Evolutionary conservation across 2,113 vertebrate species (phyloP).

Genomic region (Tympanuchus pallidicinctus): DNA sequence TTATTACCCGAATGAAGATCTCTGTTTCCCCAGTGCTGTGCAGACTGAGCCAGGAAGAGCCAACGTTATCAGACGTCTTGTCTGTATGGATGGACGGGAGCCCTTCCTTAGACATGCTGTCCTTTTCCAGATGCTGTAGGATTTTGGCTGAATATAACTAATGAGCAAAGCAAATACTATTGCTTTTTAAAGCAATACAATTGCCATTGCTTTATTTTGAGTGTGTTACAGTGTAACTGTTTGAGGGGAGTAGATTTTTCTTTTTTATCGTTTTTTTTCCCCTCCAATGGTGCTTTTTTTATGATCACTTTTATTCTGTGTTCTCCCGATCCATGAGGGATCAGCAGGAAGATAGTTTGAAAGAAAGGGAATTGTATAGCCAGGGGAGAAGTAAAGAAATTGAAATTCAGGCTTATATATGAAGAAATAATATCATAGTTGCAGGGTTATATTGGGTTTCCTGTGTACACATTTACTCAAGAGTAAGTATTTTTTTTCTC

Average conservation of each 20-base stretch:
- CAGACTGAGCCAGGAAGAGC: not conserved
- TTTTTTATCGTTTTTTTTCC: not conserved
- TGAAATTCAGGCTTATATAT: not conserved
- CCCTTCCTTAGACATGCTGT: not conserved
- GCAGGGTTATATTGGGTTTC: not conserved
- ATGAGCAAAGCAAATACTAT: not conserved
- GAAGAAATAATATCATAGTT: not conserved
- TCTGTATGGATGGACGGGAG: not conserved
- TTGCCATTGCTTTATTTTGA: no score
- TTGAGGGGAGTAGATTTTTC: not conserved
- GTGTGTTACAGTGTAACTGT: not conserved
- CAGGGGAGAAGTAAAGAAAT: not conserved
- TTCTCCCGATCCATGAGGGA: no score
- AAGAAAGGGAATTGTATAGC: not conserved
- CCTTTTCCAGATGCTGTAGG: not conserved
- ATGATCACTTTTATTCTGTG: not conserved
- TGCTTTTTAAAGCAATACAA: not conserved
- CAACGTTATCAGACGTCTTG: not conserved
- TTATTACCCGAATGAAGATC: not conserved
- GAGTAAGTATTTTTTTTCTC: not conserved
- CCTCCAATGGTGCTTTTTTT: not conserved
- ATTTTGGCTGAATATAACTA: not conserved
- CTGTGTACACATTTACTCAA: not conserved
- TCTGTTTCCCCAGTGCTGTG: accelerated
- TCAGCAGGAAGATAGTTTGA: not conserved